phyloP scores from a whole-genome alignment of 2,888 invertebrate species.

The Zygothrica quintamaculata region DNA sequence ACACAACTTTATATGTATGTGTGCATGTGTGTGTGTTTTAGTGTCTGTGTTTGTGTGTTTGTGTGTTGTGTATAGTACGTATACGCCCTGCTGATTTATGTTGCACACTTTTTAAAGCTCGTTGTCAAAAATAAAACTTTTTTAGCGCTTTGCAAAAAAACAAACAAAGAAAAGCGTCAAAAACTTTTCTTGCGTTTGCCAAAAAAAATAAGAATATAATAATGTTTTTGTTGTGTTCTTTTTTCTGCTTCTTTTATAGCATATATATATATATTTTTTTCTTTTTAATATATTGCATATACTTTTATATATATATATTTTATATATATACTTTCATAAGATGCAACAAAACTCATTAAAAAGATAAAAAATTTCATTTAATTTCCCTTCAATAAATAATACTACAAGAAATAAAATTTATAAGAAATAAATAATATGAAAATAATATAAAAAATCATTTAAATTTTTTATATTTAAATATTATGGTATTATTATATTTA shows the following conservation, averaged over 20 bases:
- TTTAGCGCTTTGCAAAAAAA: conserved; percentile 20
- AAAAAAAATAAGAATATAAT: too few relatives aligned
- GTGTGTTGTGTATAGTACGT: conserved; percentile 15
- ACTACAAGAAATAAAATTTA: too few relatives aligned
- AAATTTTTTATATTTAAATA: background rate
- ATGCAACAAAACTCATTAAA: too few relatives aligned
- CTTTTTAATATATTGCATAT: conserved; percentile 16
- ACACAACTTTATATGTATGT: conserved; percentile 14
- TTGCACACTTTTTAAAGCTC: conserved; percentile 58
- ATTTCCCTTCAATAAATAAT: conserved; percentile 36
- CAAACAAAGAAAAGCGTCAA: conserved; percentile 22
- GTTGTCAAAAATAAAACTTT: conserved; percentile 69
- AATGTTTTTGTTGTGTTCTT: conserved; percentile 13
- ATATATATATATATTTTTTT: background rate
- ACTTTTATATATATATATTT: conserved; percentile 31
- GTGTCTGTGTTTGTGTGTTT: conserved; percentile 9
- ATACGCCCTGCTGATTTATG: conserved; percentile 72
- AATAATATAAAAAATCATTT: background rate
- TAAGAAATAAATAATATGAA: background rate
- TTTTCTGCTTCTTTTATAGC: background rate
- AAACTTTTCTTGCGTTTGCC: conserved; percentile 29
- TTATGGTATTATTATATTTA: conserved; percentile 1
- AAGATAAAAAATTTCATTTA: conserved; percentile 38
- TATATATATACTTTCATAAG: conserved; percentile 26
- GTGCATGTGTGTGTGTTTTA: conserved; percentile 2